Percentiles rank a stretch among this genome's conserved stretches.
phyloP scores from a whole-genome alignment of 2,888 invertebrate species.

The Pollenia angustigena region DNA sequence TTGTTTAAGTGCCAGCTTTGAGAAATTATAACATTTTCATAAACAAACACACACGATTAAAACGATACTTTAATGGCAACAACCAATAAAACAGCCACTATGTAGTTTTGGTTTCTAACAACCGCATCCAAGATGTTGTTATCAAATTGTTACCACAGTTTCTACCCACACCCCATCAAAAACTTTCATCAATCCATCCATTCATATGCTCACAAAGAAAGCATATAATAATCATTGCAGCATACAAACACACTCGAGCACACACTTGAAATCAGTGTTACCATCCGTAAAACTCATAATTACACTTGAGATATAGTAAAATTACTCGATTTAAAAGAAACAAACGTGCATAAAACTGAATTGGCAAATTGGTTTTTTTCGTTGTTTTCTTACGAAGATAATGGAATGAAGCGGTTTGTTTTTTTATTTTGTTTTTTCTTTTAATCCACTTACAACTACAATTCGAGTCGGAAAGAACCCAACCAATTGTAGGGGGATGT shows the following conservation, averaged over 20 bases:
- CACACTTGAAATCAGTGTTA: background rate
- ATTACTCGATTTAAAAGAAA: too few species aligned
- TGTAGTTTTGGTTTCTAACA: background rate
- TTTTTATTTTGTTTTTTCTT: too few species aligned
- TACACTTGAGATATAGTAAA: too few species aligned
- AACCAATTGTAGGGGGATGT: too few species aligned
- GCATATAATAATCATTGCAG: background rate
- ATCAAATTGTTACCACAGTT: conserved; percentile 1
- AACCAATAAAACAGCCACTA: background rate
- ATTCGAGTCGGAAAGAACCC: too few species aligned
- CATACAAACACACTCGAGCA: background rate
- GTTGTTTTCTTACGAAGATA: too few species aligned
- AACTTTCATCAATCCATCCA: background rate
- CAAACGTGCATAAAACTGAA: too few species aligned
- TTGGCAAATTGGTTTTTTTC: too few species aligned
- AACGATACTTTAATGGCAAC: background rate
- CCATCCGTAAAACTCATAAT: too few species aligned
- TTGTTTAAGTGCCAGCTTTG: background rate
- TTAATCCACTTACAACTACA: too few species aligned
- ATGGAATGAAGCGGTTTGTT: too few species aligned
- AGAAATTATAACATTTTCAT: background rate
- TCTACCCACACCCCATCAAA: background rate
- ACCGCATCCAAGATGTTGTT: conserved; percentile 14
- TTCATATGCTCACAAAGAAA: background rate
- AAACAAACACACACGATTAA: background rate